Conservation (phyloP, 2,888 invertebrate species). For the Erebia ligea region DNA sequence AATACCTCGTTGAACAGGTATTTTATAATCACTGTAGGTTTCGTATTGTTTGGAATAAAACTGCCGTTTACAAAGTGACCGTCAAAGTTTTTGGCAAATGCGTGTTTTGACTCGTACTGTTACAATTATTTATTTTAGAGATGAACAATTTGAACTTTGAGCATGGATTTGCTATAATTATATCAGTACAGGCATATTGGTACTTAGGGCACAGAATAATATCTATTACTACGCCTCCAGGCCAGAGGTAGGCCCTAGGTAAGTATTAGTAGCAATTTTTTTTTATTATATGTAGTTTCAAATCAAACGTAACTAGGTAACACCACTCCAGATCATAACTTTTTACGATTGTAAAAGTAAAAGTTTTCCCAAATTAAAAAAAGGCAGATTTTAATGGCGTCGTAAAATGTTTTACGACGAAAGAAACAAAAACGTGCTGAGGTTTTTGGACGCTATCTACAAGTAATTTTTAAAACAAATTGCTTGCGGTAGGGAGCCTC, state of each 20-base stretch:
- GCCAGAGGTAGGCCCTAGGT: background rate
- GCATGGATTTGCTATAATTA: too few relatives aligned
- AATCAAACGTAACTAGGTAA: background rate
- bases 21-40: too few relatives aligned
- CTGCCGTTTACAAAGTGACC: too few relatives aligned
- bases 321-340: conserved; percentile 9
- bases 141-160: too few relatives aligned
- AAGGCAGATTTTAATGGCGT: conserved; percentile 11
- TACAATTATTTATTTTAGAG: too few relatives aligned
- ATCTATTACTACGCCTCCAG: background rate
- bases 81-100: too few relatives aligned
- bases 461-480: background rate
- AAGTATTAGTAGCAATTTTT: too few relatives aligned
- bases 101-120: too few relatives aligned
- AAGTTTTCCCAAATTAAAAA: conserved; percentile 13
- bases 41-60: too few relatives aligned
- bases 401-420: conserved; percentile 14
- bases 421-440: conserved; percentile 10
- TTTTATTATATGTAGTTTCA: background rate
- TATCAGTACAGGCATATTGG: too few relatives aligned
- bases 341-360: conserved; percentile 10
- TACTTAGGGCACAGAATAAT: too few relatives aligned
- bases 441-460: background rate
- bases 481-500: background rate
- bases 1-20: too few relatives aligned